Conservation (phyloP, 2,797 vertebrate genomes). For the Erpetoichthys calabaricus region DNA sequence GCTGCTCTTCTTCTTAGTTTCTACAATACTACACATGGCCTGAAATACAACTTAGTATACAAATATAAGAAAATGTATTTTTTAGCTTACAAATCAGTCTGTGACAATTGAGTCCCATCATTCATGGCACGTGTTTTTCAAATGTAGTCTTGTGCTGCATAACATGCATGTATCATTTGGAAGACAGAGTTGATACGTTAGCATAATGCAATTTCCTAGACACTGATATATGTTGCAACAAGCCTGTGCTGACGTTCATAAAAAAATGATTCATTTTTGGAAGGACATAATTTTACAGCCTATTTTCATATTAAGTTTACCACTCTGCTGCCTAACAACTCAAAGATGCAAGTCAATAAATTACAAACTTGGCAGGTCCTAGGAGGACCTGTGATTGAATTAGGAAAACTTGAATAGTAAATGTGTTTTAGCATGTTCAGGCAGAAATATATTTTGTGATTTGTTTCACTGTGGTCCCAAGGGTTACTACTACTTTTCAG, state of each 20-base stretch:
- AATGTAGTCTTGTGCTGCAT: constrained; percentile 23
- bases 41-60: neutral
- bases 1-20: too few species aligned
- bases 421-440: too few species aligned
- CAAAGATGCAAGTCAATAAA: neutral
- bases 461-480: too few species aligned
- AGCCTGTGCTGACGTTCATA: constrained; percentile 35
- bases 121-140: constrained; percentile 28
- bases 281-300: constrained; percentile 31
- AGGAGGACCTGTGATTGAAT: too few species aligned
- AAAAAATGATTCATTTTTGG: constrained; percentile 39
- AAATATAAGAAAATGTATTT: constrained; percentile 21
- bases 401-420: too few species aligned
- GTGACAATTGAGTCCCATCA: constrained; percentile 19
- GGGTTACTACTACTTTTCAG: too few species aligned
- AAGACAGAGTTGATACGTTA: constrained; percentile 26
- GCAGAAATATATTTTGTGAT: too few species aligned
- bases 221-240: constrained; percentile 38
- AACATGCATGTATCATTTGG: constrained; percentile 19
- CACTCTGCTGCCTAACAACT: constrained; percentile 6
- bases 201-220: constrained; percentile 37
- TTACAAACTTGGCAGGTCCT: too few species aligned
- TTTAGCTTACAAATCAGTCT: constrained; percentile 36
- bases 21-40: too few species aligned
- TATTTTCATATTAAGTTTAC: constrained; percentile 33